Evolutionary conservation across 1,140 invertebrate species (phyloP).

Genomic region (Tenebrio molitor): DNA sequence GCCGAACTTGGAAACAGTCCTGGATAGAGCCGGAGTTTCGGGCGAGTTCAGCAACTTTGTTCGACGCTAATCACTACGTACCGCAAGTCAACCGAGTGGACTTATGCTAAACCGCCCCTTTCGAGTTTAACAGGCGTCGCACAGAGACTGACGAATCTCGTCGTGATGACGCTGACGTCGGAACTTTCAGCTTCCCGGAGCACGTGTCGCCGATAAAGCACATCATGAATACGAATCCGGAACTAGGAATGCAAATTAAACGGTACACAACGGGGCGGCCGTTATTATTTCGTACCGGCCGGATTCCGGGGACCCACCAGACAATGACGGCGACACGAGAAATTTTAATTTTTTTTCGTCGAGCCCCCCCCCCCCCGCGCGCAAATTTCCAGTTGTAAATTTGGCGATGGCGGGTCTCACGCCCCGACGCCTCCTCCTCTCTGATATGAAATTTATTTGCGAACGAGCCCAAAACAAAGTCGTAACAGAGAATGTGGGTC

Average conservation of each 20-base stretch:
- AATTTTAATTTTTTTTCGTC: too few species aligned
- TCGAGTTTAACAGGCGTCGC: slow-evolving; percentile 32
- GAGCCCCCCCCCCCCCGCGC: too few species aligned
- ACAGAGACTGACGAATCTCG: slow-evolving; percentile 24
- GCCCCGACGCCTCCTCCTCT: background rate
- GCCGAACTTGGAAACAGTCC: slow-evolving; percentile 17
- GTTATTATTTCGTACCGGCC: too few species aligned
- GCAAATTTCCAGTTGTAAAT: too few species aligned
- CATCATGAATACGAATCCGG: slow-evolving; percentile 35
- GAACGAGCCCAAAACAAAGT: slow-evolving; percentile 48
- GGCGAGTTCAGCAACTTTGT: slow-evolving; percentile 36
- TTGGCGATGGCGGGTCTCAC: too few species aligned
- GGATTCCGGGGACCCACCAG: too few species aligned
- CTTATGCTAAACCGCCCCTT: slow-evolving; percentile 39
- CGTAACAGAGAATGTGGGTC: slow-evolving; percentile 52
- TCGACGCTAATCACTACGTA: slow-evolving; percentile 37
- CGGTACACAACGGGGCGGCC: too few species aligned
- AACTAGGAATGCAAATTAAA: slow-evolving; percentile 19
- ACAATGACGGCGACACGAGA: too few species aligned
- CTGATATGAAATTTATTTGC: slow-evolving; percentile 52
- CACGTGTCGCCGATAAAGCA: slow-evolving; percentile 36
- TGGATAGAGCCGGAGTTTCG: slow-evolving; percentile 12
- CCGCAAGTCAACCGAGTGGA: slow-evolving; percentile 37
- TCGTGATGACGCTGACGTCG: slow-evolving; percentile 24
- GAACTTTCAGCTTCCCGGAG: slow-evolving; percentile 26